A percentile compares a stretch with the other conserved stretches of the same genome.
phyloP scores from a whole-genome alignment of 2,797 vertebrate species.

The Sphaeramia orbicularis region DNA sequence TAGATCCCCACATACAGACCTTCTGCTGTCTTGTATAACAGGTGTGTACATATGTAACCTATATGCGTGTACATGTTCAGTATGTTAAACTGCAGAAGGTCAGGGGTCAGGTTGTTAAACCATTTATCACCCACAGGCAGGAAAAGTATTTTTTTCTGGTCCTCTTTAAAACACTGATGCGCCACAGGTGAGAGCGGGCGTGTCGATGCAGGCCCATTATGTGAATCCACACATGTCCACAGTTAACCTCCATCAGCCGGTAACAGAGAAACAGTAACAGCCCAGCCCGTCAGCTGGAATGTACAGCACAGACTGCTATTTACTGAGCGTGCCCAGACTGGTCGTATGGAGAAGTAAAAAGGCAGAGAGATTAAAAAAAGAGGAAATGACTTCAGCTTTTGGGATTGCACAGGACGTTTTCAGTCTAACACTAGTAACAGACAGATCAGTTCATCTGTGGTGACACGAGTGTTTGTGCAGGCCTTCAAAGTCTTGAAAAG shows the following conservation, averaged over 20 bases:
- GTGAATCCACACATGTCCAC: slow-evolving; percentile 26
- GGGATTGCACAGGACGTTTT: slow-evolving; percentile 11
- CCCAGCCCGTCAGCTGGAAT: slow-evolving; percentile 63
- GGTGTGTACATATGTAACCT: not conserved
- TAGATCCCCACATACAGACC: too few species aligned
- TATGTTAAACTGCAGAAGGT: slow-evolving; percentile 16
- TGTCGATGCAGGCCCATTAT: slow-evolving; percentile 32
- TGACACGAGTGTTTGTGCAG: too few species aligned
- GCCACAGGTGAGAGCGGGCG: slow-evolving; percentile 51
- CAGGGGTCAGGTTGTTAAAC: slow-evolving; percentile 40
- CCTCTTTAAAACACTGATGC: slow-evolving; percentile 47
- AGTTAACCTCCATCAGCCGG: slow-evolving; percentile 13
- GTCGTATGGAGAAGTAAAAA: slow-evolving; percentile 23
- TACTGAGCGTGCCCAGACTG: slow-evolving; percentile 62
- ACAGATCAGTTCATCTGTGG: not conserved
- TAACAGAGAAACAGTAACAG: slow-evolving; percentile 34
- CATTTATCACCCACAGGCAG: slow-evolving; percentile 28
- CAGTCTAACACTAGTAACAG: not conserved
- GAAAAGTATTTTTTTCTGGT: slow-evolving; percentile 41
- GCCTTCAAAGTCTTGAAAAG: too few species aligned
- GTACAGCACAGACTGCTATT: slow-evolving; percentile 29
- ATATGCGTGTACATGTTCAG: not conserved
- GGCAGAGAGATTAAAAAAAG: not conserved
- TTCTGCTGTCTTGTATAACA: not conserved
- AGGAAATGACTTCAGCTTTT: not conserved